Percentiles rank a stretch among this genome's conserved stretches.
Evolutionary conservation across 2,797 vertebrate genomes (phyloP).

Genomic region (Psittacula derbiana): DNA sequence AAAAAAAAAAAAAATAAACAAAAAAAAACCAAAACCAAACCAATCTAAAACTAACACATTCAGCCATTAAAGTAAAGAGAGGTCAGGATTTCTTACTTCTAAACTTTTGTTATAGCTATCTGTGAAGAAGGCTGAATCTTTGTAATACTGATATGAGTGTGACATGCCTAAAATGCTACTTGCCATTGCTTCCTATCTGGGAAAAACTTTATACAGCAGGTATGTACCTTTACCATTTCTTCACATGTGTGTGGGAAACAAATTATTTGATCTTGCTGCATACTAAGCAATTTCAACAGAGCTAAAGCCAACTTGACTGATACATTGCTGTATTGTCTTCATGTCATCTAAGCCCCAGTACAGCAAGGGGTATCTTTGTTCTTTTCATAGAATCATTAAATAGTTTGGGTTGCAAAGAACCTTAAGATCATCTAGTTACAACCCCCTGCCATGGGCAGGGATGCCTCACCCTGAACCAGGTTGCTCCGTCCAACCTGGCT

Average conservation of each 20-base stretch:
- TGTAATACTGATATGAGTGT: rapidly evolving
- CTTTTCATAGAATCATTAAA: not conserved
- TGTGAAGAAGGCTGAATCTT: not conserved
- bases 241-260: not conserved
- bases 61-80: not conserved
- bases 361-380: rapidly evolving
- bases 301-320: not conserved
- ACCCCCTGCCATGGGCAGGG: not conserved
- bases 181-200: not conserved
- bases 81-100: not conserved
- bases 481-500: not conserved
- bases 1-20: not conserved
- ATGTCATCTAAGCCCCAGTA: not conserved
- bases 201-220: not conserved
- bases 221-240: not conserved
- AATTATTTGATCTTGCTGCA: not conserved
- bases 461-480: not conserved
- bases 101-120: not conserved
- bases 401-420: not conserved
- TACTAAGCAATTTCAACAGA: not conserved
- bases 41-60: not conserved
- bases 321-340: not conserved
- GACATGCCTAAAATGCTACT: not conserved
- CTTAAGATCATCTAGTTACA: not conserved
- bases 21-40: not conserved